phyloP scores from a whole-genome alignment of 2,113 vertebrate genomes.

The Sclerurus mexicanus region DNA sequence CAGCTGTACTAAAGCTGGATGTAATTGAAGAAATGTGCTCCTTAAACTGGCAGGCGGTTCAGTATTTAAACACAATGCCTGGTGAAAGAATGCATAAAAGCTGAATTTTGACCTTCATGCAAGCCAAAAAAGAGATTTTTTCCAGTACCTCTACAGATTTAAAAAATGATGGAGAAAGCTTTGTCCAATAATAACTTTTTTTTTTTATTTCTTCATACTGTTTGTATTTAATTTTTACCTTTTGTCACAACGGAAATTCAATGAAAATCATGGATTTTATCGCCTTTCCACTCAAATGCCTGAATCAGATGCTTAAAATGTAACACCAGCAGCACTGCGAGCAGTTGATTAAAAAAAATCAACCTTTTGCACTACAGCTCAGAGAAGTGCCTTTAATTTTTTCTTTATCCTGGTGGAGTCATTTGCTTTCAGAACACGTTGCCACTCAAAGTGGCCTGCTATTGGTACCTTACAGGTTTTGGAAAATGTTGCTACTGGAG shows the following conservation, averaged over 20 bases:
- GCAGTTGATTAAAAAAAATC: constrained; percentile 27
- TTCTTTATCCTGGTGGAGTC: not conserved
- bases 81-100: not conserved
- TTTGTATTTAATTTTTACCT: constrained; percentile 24
- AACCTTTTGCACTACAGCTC: not conserved
- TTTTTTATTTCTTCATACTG: not conserved
- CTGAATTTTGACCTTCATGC: constrained; percentile 26
- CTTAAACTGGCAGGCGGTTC: not conserved
- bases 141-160: not conserved
- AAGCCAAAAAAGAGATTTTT: not conserved
- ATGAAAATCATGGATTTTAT: constrained; percentile 39
- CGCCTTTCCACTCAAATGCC: constrained; percentile 19
- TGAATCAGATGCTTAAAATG: constrained; percentile 51
- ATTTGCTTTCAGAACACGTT: not conserved
- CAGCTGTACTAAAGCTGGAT: not conserved
- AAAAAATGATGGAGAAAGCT: not conserved
- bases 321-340: not conserved
- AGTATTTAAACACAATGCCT: not conserved
- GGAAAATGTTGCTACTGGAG: not conserved
- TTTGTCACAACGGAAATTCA: not conserved
- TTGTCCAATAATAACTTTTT: not conserved
- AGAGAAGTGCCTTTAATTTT: not conserved
- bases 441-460: not conserved
- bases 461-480: not conserved
- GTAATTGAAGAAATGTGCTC: not conserved